Evolutionary conservation across 1,140 invertebrate species (phyloP), one percentile per base, ranked within the genome.

Genomic region (Drosophila erecta): DNA sequence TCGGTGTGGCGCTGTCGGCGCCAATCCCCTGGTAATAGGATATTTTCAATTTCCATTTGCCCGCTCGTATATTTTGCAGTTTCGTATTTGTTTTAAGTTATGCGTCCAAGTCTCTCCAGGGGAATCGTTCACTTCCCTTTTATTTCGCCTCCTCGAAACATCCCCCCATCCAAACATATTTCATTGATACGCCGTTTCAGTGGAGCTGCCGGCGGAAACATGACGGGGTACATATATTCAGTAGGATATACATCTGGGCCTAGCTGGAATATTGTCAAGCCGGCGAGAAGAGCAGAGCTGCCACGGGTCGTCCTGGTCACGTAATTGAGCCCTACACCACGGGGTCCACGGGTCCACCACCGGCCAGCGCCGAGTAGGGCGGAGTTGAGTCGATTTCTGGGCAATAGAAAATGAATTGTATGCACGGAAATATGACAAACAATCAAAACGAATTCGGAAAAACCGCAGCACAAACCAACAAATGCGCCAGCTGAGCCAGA

Each of bases 341-440:
- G 50, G 57, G 49, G 27, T 27, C 24, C 24, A 27, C 17, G n/a
- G n/a, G n/a, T n/a, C n/a, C 22, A 24, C 4, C 4, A 33, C 40
- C 61, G 50, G 38, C 47, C 0, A 33, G 27, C 0, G 69, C 27
- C 66, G 53, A 10, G 30, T 30, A 7, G 1, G 30, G 2, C 7
- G 30, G 30, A 50, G 27, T 1, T 33, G 43, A 54, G 69, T 37
- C 66, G 65, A 53, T 73, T 51, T 53, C 40, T 64, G 43, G 58
- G 69, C 77, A 81, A 81, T 77, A 77, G 79, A 77, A 81, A 77
- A 70, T 57, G 66, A 71, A 71, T 66, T 85, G 81, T 85, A 72
- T 76, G 69, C 67, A 76, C 51, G 80, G 72, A 87, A 86, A 89
- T 87, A 87, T 89, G 84, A 89, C 84, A 89, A 89, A 84, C 84